Conservation (phyloP, 2,797 vertebrate species). For the Cirrhinus molitorella region DNA sequence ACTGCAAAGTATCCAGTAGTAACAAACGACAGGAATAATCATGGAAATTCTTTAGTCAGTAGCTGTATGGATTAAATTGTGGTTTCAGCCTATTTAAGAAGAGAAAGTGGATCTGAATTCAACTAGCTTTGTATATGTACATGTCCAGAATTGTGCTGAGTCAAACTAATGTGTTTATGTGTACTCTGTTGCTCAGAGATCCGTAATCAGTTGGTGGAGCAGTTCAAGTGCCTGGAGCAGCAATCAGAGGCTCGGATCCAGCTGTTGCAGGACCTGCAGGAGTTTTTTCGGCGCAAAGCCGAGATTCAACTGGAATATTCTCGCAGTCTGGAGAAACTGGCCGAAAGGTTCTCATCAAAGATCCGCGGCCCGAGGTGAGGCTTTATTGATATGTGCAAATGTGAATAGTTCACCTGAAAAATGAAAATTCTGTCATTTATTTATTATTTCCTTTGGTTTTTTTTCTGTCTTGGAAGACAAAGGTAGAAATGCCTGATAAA, state of each 20-base stretch:
- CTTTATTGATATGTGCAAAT: slow-evolving; percentile 3
- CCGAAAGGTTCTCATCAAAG: slow-evolving; percentile 95
- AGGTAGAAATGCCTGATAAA: not conserved
- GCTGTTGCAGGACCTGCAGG: slow-evolving; percentile 97
- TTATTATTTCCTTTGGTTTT: not conserved
- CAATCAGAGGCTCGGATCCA: slow-evolving; percentile 95
- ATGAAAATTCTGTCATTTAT: not conserved
- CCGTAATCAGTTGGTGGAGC: slow-evolving; percentile 95
- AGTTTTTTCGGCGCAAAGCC: slow-evolving; percentile 96
- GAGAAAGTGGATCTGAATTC: not conserved
- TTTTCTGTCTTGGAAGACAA: not conserved
- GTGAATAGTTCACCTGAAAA: not conserved
- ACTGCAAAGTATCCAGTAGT: not conserved
- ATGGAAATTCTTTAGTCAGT: not conserved
- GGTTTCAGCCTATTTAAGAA: not conserved
- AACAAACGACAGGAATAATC: not conserved
- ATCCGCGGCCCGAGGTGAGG: slow-evolving; percentile 77
- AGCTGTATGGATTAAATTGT: not conserved
- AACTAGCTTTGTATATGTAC: not conserved
- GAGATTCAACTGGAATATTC: slow-evolving; percentile 98
- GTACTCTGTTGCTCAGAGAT: slow-evolving; percentile 84
- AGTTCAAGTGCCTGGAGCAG: slow-evolving; percentile 98
- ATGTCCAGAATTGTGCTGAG: slow-evolving; percentile 7
- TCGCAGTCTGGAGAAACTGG: slow-evolving; percentile 94
- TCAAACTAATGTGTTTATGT: slow-evolving; percentile 33